A percentile compares a stretch with the other conserved stretches of the same genome.
Evolutionary conservation across 2,797 vertebrate genomes (phyloP).

Genomic region (Sebastes jordani): DNA sequence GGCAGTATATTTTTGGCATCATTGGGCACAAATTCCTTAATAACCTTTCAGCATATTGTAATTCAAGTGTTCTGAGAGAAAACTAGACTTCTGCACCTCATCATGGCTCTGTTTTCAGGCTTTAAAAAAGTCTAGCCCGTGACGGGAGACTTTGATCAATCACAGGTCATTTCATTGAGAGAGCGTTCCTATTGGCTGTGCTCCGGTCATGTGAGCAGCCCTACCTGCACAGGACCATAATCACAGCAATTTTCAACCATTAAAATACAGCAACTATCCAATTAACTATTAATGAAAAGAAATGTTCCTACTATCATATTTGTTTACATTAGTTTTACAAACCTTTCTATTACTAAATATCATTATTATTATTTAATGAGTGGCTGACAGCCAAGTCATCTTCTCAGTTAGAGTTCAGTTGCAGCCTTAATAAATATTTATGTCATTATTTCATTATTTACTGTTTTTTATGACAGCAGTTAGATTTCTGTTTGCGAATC

Average conservation of each 20-base stretch:
- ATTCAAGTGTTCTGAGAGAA: no score
- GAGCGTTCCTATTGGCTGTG: no score
- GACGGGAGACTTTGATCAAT: no score
- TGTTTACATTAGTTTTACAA: constrained; percentile 6
- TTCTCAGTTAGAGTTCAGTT: constrained; percentile 14
- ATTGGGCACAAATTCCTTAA: no score
- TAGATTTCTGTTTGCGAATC: constrained; percentile 11
- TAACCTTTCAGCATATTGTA: no score
- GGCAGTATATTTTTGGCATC: no score
- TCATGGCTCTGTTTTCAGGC: no score
- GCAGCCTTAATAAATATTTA: constrained; percentile 13
- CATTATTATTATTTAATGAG: constrained; percentile 19
- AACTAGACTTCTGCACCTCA: no score
- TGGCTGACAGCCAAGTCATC: constrained; percentile 35
- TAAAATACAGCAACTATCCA: constrained; percentile 1
- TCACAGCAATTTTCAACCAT: not conserved
- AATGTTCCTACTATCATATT: not conserved
- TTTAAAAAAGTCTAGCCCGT: no score
- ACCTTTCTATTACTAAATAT: constrained; percentile 1
- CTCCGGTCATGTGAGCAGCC: no score
- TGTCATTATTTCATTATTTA: constrained; percentile 38
- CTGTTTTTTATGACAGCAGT: constrained; percentile 20
- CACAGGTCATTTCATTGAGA: no score
- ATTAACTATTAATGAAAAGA: not conserved
- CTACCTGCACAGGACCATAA: not conserved